Conservation (phyloP, 2,113 vertebrate species). For the Grantiella picta region DNA sequence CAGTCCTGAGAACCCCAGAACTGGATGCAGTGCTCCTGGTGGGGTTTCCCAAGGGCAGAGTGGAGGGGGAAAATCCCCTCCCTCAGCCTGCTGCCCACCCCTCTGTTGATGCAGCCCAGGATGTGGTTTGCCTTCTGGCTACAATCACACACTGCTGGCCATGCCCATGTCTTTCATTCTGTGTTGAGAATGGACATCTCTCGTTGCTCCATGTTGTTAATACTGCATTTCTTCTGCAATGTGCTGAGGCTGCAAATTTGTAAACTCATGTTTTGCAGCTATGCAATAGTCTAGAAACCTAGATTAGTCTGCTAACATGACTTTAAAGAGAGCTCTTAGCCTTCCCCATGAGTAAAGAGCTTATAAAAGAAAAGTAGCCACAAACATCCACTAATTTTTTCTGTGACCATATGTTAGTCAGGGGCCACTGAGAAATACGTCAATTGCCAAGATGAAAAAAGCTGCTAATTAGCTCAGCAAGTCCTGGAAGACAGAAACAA, state of each 20-base stretch:
- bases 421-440: not conserved
- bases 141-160: not conserved
- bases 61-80: not conserved
- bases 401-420: not conserved
- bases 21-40: not conserved
- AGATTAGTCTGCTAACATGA: not conserved
- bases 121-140: not conserved
- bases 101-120: not conserved
- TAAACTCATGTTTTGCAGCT: not conserved
- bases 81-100: not conserved
- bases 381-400: not conserved
- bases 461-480: not conserved
- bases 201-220: not conserved
- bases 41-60: not conserved
- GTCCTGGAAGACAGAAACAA: not conserved
- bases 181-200: not conserved
- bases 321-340: not conserved
- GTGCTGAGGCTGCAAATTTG: not conserved
- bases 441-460: not conserved
- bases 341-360: not conserved
- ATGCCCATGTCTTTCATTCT: not conserved
- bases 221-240: not conserved
- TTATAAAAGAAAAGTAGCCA: not conserved
- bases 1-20: not conserved
- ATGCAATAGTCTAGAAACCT: not conserved